Conservation (phyloP, 2,113 vertebrate genomes). For the Apus apus region DNA sequence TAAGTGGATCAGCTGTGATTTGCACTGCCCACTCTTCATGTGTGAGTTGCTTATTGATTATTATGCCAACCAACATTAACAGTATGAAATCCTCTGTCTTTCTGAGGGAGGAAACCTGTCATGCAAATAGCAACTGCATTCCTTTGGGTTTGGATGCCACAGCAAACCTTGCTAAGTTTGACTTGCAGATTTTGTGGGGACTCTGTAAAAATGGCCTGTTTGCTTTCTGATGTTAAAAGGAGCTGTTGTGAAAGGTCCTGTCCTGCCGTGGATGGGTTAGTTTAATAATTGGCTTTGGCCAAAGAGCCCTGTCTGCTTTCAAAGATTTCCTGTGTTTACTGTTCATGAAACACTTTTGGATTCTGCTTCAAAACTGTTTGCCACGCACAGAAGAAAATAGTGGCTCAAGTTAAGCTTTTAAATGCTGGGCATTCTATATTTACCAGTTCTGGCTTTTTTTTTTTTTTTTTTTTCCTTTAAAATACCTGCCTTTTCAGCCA, state of each 20-base stretch:
- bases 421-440: neutral
- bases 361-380: neutral
- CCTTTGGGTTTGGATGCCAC: neutral
- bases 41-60: neutral
- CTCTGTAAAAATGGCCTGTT: neutral
- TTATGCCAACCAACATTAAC: neutral
- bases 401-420: neutral
- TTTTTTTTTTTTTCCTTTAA: neutral
- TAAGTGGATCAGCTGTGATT: neutral
- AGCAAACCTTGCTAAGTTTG: rapidly evolving
- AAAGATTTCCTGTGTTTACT: neutral
- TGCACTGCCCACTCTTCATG: rapidly evolving
- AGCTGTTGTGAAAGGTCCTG: neutral
- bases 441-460: neutral
- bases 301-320: neutral
- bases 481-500: neutral
- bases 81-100: neutral
- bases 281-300: neutral
- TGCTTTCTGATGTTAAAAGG: neutral
- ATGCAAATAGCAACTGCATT: neutral
- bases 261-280: rapidly evolving
- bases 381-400: rapidly evolving
- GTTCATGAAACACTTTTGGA: neutral
- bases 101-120: neutral
- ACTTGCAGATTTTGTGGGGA: rapidly evolving